Base-by-base conservation (phyloP, 2,888 invertebrate genomes). In the Pemphredon lugubris region DNA sequence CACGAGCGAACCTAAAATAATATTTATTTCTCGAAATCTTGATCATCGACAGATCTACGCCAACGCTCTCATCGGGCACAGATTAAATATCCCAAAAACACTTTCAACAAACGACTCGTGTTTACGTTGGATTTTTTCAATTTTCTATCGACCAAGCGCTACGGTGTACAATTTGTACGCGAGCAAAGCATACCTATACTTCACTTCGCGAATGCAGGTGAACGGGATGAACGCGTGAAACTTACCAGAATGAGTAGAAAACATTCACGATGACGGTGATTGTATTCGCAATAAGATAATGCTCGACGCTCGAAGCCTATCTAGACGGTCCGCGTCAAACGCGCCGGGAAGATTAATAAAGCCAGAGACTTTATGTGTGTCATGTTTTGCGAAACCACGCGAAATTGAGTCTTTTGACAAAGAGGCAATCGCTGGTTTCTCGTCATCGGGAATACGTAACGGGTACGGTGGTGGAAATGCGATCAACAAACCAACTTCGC, bases 201-300 rank as follows among this genome's bases (percentile, higher is more conserved):
- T 30, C 37, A 48, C 59, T 48, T 16, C 32, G 3, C 32, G 34
- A 55, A 70, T 70, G 55, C 68, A 26, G 70, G 70, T 55, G 60
- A 68, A 61, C 47, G 61, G 61, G 55, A 75, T 57, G 57, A 74
- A 75, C 55, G 54, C 47, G 50, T 40, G 54, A 59, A 48, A 68
- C 57, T 63, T 51, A 55, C 57, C 48, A 55, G 65, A 73, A n/a
- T n/a, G n/a, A 76, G 61, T 76, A 58, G 73, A 75, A 64, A 64
- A 75, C 60, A 60, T 68, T 66, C 70, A 55, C 65, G 69, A 65
- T 39, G 60, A 55, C 45, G 23, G 53, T 44, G 39, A 60, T 57
- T 51, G 50, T 40, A 61, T 63, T 64, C 63, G 66, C 73, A 73
- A 73, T 73, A 72, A 72, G 64, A 72, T 72, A 70, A 72, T 72